These are phyloP conservation scores for Steinernema khuongi DNA, from an alignment of 1,140 invertebrate species.

Conservation along the genomic window DNA sequence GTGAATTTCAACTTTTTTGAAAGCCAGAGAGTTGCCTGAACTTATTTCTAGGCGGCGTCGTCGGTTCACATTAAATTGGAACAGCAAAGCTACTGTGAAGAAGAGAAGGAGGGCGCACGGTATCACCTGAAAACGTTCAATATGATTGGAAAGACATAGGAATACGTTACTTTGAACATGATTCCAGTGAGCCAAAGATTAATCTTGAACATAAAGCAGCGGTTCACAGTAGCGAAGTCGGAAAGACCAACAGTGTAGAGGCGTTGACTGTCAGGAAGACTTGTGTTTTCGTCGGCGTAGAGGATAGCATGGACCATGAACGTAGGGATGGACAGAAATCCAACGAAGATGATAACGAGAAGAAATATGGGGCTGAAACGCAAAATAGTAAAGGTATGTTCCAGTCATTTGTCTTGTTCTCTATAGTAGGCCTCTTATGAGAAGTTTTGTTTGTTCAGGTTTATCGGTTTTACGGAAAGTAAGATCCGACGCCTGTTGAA, in stretches of 20 bases:
- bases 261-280: constrained; percentile 11
- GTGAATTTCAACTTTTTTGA: constrained; percentile 18
- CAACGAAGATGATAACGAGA: constrained; percentile 34
- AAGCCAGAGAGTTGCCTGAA: background rate
- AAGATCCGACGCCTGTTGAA: too few relatives aligned
- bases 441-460: too few relatives aligned
- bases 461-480: too few relatives aligned
- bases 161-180: constrained; percentile 41
- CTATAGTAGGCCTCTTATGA: background rate
- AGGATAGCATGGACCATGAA: constrained; percentile 49
- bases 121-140: constrained; percentile 23
- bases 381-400: constrained; percentile 8
- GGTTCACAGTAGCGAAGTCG: constrained; percentile 45
- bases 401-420: background rate
- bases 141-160: background rate
- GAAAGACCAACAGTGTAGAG: constrained; percentile 50
- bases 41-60: background rate
- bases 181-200: constrained; percentile 49
- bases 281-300: constrained; percentile 20
- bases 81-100: constrained; percentile 40
- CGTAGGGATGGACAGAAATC: constrained; percentile 44
- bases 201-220: constrained; percentile 45
- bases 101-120: constrained; percentile 35
- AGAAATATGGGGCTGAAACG: constrained; percentile 49
- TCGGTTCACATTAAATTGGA: constrained; percentile 8